Base-by-base conservation (phyloP, 2,888 invertebrate genomes). In the Pseudococcus viburni region DNA sequence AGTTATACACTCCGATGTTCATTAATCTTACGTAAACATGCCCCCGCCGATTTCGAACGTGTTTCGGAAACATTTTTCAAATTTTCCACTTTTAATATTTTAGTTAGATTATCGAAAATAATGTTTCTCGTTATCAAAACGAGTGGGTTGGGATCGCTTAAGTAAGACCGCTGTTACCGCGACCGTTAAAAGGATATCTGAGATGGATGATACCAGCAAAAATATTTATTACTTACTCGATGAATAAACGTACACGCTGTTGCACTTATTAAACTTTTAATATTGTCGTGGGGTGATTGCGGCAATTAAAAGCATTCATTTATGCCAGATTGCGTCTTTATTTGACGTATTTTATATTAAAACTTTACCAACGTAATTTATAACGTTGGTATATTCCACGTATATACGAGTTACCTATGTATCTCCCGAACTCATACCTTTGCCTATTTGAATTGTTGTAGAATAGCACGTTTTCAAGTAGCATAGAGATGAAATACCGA, bases 301-400 rank as follows among this genome's bases (percentile, higher is more conserved):
- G 68, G 68, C 33, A 73, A 73, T 73, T 73, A 73, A 73, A 73
- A 73, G 68, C 33, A 12, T 73, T 73, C 68, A 73, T 26, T 73
- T 73, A 73, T 73, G 68, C 68, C 68, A 73, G 26, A 73, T 33
- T 26, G 68, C 68, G 68, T 73, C 68, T 73, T 73, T 26, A 73
- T 73, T 73, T 73, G 68, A 26, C 26, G 26, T 73, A 15, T 26
- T 73, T 73, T 73, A 73, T 73, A 73, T 73, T 73, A 73, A 73
- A 73, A 73, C 26, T 73, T 73, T 33, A 73, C 26, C 33, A 5
- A 73, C 33, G 33, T 73, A 73, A 73, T 73, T 73, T 73, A 73
- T 73, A 33, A 12, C 68, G 26, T 5, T 15, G 64, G 6, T 64
- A 22, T 22, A 22, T 22, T 64, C 22, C 64, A 6, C 22, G 9